These are phyloP conservation scores for Sipha flava DNA, from an alignment of 1,140 invertebrate genomes.

Conservation along the genomic window DNA sequence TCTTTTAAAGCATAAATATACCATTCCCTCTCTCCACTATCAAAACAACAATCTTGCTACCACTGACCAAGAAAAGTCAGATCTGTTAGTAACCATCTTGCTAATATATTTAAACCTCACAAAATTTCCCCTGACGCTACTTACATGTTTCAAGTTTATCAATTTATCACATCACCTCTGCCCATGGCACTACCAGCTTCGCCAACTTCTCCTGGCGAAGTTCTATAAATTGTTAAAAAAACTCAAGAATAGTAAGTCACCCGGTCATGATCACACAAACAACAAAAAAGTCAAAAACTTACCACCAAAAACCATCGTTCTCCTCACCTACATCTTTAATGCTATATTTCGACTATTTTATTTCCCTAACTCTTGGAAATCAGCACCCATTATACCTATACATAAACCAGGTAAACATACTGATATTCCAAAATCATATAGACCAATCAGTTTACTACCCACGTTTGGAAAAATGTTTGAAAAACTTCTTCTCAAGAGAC, in stretches of 20 bases:
- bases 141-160: background rate
- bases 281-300: too few species aligned
- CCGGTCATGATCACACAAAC: constrained; percentile 7
- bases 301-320: too few species aligned
- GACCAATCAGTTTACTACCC: too few species aligned
- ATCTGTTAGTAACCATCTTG: background rate
- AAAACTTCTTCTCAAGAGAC: too few species aligned
- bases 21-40: background rate
- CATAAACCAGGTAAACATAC: constrained; percentile 39
- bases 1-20: background rate
- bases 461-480: too few species aligned
- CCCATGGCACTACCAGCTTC: background rate
- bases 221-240: background rate
- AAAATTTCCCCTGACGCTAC: background rate
- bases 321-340: too few species aligned
- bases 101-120: background rate
- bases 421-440: constrained; percentile 35
- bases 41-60: background rate
- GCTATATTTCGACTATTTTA: background rate
- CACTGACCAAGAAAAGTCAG: background rate
- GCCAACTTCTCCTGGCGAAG: background rate
- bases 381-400: constrained; percentile 40
- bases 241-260: too few species aligned
- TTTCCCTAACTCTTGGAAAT: constrained; percentile 38
- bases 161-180: background rate